These are phyloP conservation scores for Conus ventricosus DNA, from an alignment of 1,140 invertebrate species.

Conservation along the genomic window DNA sequence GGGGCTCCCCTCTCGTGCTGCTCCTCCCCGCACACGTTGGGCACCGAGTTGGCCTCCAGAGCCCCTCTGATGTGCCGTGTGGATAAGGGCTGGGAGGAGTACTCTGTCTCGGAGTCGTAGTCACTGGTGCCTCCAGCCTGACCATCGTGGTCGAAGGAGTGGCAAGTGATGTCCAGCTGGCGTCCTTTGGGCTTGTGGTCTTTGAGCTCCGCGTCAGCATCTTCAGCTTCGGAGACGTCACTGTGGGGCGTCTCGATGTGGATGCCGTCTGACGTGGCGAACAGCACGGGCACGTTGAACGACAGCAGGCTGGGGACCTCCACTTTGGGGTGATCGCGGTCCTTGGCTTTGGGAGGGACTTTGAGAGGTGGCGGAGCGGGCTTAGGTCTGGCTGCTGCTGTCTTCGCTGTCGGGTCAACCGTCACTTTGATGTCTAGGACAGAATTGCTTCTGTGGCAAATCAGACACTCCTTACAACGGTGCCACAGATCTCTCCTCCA, in stretches of 20 bases:
- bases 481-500: slow-evolving; percentile 68
- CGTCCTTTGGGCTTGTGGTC: slow-evolving; percentile 48
- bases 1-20: neutral
- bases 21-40: slow-evolving; percentile 54
- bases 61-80: slow-evolving; percentile 43
- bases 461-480: slow-evolving; percentile 61
- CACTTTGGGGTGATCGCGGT: slow-evolving; percentile 32
- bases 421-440: slow-evolving; percentile 60
- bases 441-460: slow-evolving; percentile 67
- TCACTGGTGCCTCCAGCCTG: slow-evolving; percentile 67
- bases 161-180: slow-evolving; percentile 62
- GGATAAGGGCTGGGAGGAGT: slow-evolving; percentile 62
- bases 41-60: slow-evolving; percentile 38
- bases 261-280: slow-evolving; percentile 71
- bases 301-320: slow-evolving; percentile 34
- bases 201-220: slow-evolving; percentile 19
- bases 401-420: slow-evolving; percentile 26
- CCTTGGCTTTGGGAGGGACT: slow-evolving; percentile 37
- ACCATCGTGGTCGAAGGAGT: slow-evolving; percentile 47
- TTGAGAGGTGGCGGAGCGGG: neutral
- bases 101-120: slow-evolving; percentile 69
- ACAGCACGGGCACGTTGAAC: slow-evolving; percentile 68
- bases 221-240: slow-evolving; percentile 44
- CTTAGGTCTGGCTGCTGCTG: neutral
- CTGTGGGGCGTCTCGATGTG: slow-evolving; percentile 60